Conservation (phyloP, 2,113 vertebrate genomes). For the Syrmaticus mikado region DNA sequence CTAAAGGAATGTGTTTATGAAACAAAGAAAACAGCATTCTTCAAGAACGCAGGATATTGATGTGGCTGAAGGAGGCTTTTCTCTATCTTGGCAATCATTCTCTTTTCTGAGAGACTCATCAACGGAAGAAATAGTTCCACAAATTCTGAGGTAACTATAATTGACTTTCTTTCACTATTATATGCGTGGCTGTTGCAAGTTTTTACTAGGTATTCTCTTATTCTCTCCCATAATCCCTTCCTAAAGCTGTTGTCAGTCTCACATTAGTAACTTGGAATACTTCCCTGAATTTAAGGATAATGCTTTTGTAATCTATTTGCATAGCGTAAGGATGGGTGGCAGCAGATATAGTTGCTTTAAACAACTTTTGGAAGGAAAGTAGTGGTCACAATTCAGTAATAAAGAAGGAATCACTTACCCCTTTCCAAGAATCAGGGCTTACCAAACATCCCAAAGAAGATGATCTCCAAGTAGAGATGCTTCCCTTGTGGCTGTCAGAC, state of each 20-base stretch:
- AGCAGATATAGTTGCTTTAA: too few species aligned
- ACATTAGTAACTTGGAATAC: neutral
- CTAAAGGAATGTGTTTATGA: neutral
- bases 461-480: too few species aligned
- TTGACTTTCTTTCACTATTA: neutral
- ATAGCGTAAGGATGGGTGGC: too few species aligned
- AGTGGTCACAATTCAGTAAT: too few species aligned
- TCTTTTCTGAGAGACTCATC: neutral
- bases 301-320: neutral
- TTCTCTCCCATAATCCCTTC: neutral
- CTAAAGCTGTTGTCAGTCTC: neutral
- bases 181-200: neutral
- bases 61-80: neutral
- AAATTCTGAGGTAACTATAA: neutral
- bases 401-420: too few species aligned
- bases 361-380: too few species aligned
- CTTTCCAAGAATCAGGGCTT: too few species aligned
- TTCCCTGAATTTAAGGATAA: neutral
- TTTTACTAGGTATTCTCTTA: neutral
- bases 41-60: neutral
- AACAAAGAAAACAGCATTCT: neutral
- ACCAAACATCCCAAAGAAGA: too few species aligned
- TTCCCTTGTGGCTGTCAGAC: too few species aligned
- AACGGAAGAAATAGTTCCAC: neutral
- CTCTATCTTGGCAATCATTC: accelerated